phyloP scores from a whole-genome alignment of 2,113 vertebrate species.

The Microcebus griseorufus region DNA sequence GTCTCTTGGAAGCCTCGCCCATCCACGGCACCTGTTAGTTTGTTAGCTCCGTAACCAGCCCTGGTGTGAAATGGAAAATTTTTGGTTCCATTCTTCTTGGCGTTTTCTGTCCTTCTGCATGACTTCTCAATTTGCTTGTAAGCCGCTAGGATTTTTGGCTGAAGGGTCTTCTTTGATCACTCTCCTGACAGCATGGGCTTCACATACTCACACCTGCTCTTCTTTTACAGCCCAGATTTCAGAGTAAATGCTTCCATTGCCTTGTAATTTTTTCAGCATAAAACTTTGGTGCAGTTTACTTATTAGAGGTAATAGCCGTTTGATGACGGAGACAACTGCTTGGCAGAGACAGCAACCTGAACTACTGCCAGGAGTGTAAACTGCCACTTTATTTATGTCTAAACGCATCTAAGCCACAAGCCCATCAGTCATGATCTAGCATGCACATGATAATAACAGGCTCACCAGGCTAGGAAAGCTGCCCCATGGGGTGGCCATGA shows the following conservation, averaged over 20 bases:
- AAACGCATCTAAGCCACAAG: conserved; percentile 53
- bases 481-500: conserved; percentile 62
- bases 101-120: conserved; percentile 38
- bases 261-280: conserved; percentile 74
- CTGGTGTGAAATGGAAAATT: conserved; percentile 34
- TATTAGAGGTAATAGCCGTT: conserved; percentile 70
- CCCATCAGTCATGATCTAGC: conserved; percentile 71
- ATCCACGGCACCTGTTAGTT: neutral
- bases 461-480: conserved; percentile 69
- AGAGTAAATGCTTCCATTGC: conserved; percentile 69
- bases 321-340: conserved; percentile 63
- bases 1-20: neutral
- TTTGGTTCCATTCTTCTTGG: neutral
- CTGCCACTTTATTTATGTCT: conserved; percentile 67
- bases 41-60: neutral
- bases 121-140: conserved; percentile 44
- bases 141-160: conserved; percentile 19
- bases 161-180: conserved; percentile 77
- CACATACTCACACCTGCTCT: conserved; percentile 64
- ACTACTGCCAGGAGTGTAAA: conserved; percentile 72
- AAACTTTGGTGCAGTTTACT: conserved; percentile 74
- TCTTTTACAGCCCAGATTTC: conserved; percentile 70
- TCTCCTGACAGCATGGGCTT: conserved; percentile 61
- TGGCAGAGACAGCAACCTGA: conserved; percentile 72
- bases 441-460: conserved; percentile 80